Conservation (phyloP, 1,140 invertebrate species). For the Ditylenchus dipsaci region DNA sequence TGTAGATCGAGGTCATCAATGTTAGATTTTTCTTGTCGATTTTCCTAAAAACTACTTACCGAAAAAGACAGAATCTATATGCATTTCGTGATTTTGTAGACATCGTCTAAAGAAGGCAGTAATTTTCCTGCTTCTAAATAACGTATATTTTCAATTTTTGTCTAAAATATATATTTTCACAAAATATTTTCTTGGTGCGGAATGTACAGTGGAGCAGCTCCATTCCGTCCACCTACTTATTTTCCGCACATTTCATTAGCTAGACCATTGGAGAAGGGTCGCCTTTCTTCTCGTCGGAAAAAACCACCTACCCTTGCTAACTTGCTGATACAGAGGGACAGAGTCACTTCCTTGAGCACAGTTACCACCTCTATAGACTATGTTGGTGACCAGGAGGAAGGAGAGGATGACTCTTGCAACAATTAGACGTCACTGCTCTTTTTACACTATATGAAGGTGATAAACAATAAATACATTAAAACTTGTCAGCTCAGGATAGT, state of each 20-base stretch:
- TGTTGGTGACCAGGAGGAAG: background rate
- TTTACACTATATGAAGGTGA: conserved; percentile 23
- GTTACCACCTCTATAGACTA: background rate
- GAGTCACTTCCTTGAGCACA: background rate
- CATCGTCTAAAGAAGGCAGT: no score
- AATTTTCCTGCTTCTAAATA: no score
- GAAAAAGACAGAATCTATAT: no score
- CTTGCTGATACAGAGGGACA: background rate
- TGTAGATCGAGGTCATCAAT: no score
- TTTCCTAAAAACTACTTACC: no score
- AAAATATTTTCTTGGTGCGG: no score
- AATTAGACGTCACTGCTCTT: conserved; percentile 19
- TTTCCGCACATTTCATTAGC: background rate
- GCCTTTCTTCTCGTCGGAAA: background rate
- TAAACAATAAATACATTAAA: no score
- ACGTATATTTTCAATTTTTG: no score
- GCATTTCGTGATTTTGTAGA: no score
- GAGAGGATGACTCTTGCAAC: conserved; percentile 13
- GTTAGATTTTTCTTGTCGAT: no score
- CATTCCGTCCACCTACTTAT: background rate
- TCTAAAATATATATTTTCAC: no score
- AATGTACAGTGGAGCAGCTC: background rate
- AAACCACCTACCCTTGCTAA: background rate
- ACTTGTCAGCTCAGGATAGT: background rate
- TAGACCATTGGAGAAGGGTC: background rate